phyloP scores from a whole-genome alignment of 2,797 vertebrate species.

The Molossus alvarezi region DNA sequence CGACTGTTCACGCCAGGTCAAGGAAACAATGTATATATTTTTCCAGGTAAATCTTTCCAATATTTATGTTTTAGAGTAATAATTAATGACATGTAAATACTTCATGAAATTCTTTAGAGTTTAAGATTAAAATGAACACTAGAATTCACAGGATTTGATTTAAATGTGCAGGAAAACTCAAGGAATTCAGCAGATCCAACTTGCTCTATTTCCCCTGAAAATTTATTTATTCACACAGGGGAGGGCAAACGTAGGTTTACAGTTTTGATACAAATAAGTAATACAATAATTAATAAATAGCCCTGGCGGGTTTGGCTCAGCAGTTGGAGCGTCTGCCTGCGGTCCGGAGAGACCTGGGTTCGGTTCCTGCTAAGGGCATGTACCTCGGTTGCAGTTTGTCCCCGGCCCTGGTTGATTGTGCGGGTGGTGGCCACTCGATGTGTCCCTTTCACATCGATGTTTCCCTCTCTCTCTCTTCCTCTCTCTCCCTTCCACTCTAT shows the following conservation, averaged over 20 bases:
- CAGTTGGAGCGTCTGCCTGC: too few species aligned
- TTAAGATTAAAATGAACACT: conserved; percentile 42
- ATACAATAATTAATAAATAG: background rate
- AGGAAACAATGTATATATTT: conserved; percentile 99
- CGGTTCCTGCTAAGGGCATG: too few species aligned
- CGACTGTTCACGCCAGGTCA: conserved; percentile 95
- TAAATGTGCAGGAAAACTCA: background rate
- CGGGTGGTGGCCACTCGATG: too few species aligned
- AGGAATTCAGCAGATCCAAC: conserved; percentile 19
- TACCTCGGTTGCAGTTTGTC: too few species aligned
- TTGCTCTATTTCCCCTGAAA: conserved; percentile 54
- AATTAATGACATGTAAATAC: conserved; percentile 37
- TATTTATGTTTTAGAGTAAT: conserved; percentile 40
- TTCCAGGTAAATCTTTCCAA: conserved; percentile 93
- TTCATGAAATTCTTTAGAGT: conserved; percentile 31
- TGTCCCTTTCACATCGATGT: too few species aligned
- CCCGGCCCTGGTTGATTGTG: too few species aligned
- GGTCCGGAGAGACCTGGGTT: too few species aligned
- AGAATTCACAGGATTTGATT: conserved; percentile 25
- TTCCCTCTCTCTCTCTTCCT: too few species aligned
- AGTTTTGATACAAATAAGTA: background rate
- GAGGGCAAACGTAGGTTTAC: background rate
- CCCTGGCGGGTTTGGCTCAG: too few species aligned
- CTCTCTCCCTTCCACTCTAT: too few species aligned
- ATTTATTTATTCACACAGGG: background rate